These are phyloP conservation scores for Amia ocellicauda DNA, from an alignment of 2,113 vertebrate genomes.

Conservation along the genomic window DNA sequence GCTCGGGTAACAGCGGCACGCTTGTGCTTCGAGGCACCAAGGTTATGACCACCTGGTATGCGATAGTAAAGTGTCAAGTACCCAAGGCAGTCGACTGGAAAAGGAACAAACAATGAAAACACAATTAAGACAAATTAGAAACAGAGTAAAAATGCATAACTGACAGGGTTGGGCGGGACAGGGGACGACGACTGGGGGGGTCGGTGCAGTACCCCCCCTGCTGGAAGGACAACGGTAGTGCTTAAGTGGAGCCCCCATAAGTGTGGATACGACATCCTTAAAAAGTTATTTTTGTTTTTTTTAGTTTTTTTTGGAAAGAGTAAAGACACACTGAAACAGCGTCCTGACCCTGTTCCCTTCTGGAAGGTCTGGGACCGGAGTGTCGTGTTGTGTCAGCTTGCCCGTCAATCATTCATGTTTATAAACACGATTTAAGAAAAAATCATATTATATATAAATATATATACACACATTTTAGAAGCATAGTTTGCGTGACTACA, in stretches of 20 bases:
- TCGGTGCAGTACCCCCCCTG: slow-evolving; percentile 55
- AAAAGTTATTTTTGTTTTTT: slow-evolving; percentile 31
- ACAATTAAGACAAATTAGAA: slow-evolving; percentile 62
- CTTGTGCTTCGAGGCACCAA: no score
- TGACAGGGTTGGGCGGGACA: slow-evolving; percentile 54
- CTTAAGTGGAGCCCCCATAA: slow-evolving; percentile 55
- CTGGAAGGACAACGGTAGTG: slow-evolving; percentile 60
- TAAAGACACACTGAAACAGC: slow-evolving; percentile 72
- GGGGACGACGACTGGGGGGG: slow-evolving; percentile 39
- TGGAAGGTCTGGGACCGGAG: slow-evolving; percentile 59
- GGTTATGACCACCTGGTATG: no score
- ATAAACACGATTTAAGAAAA: no score
- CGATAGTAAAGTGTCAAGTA: slow-evolving; percentile 79
- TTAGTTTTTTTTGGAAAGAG: slow-evolving; percentile 47
- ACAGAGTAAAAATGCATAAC: slow-evolving; percentile 49
- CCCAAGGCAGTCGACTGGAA: slow-evolving; percentile 68
- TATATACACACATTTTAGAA: no score
- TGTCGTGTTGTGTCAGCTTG: slow-evolving; percentile 61
- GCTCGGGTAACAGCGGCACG: no score
- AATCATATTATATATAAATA: no score
- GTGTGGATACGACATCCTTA: slow-evolving; percentile 58
- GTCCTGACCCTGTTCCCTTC: slow-evolving; percentile 66
- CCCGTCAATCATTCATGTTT: slow-evolving; percentile 18
- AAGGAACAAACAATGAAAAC: slow-evolving; percentile 40
- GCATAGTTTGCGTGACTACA: no score